These are phyloP conservation scores for Channa maculata DNA, from an alignment of 2,113 vertebrate species.

Conservation along the genomic window DNA sequence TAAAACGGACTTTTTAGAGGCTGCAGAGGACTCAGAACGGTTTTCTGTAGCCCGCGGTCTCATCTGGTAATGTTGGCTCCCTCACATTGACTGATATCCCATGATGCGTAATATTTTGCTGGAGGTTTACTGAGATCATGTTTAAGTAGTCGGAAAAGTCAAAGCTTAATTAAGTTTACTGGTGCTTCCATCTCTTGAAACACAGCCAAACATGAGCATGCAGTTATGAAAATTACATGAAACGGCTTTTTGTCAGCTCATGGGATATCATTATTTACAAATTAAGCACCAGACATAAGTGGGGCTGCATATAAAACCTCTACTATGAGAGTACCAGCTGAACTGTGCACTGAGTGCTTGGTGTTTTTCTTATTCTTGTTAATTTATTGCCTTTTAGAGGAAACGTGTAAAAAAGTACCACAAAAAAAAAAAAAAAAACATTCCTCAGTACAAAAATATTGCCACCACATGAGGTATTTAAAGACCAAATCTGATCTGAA, in stretches of 20 bases:
- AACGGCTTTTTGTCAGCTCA: background rate
- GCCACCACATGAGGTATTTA: background rate
- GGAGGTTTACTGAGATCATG: conserved; percentile 14
- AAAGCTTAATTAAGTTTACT: conserved; percentile 48
- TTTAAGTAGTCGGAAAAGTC: conserved; percentile 40
- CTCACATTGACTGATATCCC: background rate
- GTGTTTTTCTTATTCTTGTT: background rate
- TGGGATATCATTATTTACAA: conserved; percentile 29
- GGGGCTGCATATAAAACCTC: background rate
- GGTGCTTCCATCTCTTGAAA: conserved; percentile 37
- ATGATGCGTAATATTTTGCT: conserved; percentile 16
- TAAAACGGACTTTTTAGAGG: background rate
- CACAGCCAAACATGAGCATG: conserved; percentile 31
- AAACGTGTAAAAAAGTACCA: background rate
- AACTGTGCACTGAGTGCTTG: background rate
- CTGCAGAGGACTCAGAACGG: background rate
- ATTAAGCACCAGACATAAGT: conserved; percentile 6
- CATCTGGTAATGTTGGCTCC: background rate
- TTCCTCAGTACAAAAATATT: background rate
- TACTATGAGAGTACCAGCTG: background rate
- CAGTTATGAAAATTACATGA: conserved; percentile 36
- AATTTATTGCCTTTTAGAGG: background rate
- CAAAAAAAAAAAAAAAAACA: background rate
- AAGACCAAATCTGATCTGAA: too few relatives aligned
- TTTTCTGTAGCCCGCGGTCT: too few relatives aligned